A percentile compares a stretch with the other conserved stretches of the same genome.
phyloP scores from a whole-genome alignment of 2,113 vertebrate species.

The Larimichthys polyactis region DNA sequence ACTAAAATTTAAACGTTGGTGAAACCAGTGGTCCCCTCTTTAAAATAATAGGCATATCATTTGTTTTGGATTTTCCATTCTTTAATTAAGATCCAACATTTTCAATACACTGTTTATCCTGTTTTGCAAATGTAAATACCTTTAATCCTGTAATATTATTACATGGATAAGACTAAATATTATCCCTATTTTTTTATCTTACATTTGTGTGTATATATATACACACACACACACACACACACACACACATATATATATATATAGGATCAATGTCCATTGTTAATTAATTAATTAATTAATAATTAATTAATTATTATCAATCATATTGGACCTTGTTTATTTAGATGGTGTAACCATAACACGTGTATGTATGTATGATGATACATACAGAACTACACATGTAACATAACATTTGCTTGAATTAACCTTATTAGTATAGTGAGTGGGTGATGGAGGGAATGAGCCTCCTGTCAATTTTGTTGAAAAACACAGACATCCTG shows the following conservation, averaged over 20 bases:
- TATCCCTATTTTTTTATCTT: not conserved
- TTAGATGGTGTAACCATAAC: not conserved
- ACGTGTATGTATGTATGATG: not conserved
- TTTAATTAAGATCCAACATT: not conserved
- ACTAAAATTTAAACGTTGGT: not conserved
- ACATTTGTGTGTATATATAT: not conserved
- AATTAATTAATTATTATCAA: no score
- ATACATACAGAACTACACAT: not conserved
- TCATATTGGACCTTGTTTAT: no score
- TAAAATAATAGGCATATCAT: not conserved
- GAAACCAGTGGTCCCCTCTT: not conserved
- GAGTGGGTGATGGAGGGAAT: not conserved
- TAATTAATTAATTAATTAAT: no score
- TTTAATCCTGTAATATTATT: conserved; percentile 9
- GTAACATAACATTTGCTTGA: not conserved
- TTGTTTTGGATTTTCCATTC: not conserved
- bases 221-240: no score
- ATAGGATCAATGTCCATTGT: no score
- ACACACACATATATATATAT: no score
- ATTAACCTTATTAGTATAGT: not conserved
- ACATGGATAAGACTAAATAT: not conserved
- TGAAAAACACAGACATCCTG: not conserved
- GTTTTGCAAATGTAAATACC: not conserved
- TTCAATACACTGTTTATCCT: not conserved
- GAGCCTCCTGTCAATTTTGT: not conserved